Evolutionary conservation across 1,140 invertebrate species (phyloP), one percentile per base, ranked within the genome.

Genomic region (Drosophila persimilis): DNA sequence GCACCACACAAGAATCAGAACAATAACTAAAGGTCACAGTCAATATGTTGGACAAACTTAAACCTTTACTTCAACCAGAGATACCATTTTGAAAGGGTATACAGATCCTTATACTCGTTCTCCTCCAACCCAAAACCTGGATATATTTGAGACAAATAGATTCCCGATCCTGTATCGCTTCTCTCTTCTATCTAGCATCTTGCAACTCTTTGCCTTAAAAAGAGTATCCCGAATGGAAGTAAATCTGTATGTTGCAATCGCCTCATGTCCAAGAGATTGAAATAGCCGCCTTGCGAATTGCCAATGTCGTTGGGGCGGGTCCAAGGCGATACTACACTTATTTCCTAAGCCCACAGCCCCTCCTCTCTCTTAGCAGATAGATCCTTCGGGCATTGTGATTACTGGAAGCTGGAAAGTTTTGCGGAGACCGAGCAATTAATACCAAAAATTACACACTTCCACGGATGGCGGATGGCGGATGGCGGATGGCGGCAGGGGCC

Each of bases 371-470:
- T 3, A 39, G 35, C 35, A 39, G 35, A 39, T 5, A 43, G 11
- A 65, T 47, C 44, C 65, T 69, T 48, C 54, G 26, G 62, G 64
- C 76, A 73, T 78, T 79, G 76, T 79, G 63, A 79, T 78, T 79
- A 79, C 75, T 78, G 54, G 75, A 74, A 83, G 77, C 80, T 78
- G 57, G 51, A 83, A 83, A 76, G 76, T 85, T 83, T 84, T 66
- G 72, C 52, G 41, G 13, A 54, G 56, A n/a, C 51, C 39, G 29
- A 70, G 83, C 80, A 85, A 85, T 81, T 86, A 86, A 86, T 86
- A 88, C 83, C 73, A 72, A 81, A 85, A 85, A 88, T 85, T 88
- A 88, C 77, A 81, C 77, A 78, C 77, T 81, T 74, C 77, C 77
- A 74, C 45, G 41, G 45, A 48, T 50, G 48, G 63, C 55, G 24